Evolutionary conservation across 2,113 vertebrate genomes (phyloP).

Genomic region (Eclectus roratus): DNA sequence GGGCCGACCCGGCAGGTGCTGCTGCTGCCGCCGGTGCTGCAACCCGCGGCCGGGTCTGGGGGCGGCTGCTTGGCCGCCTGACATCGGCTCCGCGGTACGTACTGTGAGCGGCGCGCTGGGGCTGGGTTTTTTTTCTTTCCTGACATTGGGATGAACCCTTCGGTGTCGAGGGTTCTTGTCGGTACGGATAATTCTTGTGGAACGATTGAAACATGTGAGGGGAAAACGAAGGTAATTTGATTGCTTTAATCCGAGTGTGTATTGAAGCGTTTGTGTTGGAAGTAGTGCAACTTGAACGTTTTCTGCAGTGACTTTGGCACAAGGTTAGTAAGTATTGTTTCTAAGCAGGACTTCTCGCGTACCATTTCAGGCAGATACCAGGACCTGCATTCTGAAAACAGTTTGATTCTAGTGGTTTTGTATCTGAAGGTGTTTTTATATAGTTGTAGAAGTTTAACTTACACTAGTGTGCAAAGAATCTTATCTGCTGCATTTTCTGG

Average conservation of each 20-base stretch:
- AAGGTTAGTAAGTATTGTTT: constrained; percentile 51
- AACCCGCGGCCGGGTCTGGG: not conserved
- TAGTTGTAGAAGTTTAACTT: not conserved
- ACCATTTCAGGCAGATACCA: not conserved
- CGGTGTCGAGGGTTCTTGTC: not conserved
- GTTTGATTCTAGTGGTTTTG: not conserved
- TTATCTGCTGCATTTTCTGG: not conserved
- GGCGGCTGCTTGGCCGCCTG: not conserved
- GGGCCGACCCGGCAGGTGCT: not conserved
- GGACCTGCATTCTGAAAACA: not conserved
- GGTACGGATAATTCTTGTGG: not conserved
- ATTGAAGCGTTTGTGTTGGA: not conserved
- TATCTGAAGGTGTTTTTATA: not conserved
- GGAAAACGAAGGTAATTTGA: not conserved
- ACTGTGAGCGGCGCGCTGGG: not conserved
- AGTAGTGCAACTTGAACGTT: not conserved
- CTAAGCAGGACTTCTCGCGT: not conserved
- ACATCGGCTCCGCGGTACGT: not conserved
- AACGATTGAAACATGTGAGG: fast-evolving
- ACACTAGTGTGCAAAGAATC: not conserved
- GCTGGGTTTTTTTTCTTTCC: not conserved
- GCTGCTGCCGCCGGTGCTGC: not conserved
- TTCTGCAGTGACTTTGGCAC: constrained; percentile 65
- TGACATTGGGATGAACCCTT: constrained; percentile 9
- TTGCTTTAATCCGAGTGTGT: not conserved